A percentile compares a stretch with the other conserved stretches of the same genome.
phyloP scores from a whole-genome alignment of 2,797 vertebrate genomes.

The Pseudotriccus pelzelni region DNA sequence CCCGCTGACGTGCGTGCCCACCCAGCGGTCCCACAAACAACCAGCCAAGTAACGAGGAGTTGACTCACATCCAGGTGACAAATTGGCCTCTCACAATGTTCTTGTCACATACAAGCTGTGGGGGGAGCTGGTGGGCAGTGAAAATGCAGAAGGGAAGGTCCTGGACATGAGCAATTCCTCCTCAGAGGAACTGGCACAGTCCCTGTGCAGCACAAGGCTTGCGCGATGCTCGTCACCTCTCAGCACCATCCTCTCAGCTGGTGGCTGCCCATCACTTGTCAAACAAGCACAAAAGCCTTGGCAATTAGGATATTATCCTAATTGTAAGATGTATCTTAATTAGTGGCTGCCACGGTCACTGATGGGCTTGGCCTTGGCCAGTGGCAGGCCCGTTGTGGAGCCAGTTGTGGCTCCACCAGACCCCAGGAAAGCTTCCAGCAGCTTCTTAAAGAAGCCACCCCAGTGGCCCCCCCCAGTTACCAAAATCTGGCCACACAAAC shows the following conservation, averaged over 20 bases:
- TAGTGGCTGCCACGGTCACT: not conserved
- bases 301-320: not conserved
- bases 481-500: not conserved
- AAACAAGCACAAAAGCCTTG: not conserved
- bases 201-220: rapidly evolving
- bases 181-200: not conserved
- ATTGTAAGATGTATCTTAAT: not conserved
- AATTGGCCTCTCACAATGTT: rapidly evolving
- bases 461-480: not conserved
- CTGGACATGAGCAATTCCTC: not conserved
- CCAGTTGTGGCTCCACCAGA: not conserved
- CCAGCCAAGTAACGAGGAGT: not conserved
- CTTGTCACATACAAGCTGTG: not conserved
- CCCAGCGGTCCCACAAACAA: not conserved
- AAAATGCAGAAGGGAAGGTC: not conserved
- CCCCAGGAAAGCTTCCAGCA: not conserved
- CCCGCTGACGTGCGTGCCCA: rapidly evolving
- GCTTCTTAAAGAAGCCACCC: not conserved
- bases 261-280: not conserved
- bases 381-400: not conserved
- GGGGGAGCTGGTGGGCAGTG: not conserved
- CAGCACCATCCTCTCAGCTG: not conserved
- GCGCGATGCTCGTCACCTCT: not conserved
- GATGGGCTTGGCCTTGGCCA: not conserved
- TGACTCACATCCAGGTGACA: not conserved